These are phyloP conservation scores for Patiria pectinifera DNA, from an alignment of 53 echinoderm and acorn worm genomes.

Conservation along the genomic window DNA sequence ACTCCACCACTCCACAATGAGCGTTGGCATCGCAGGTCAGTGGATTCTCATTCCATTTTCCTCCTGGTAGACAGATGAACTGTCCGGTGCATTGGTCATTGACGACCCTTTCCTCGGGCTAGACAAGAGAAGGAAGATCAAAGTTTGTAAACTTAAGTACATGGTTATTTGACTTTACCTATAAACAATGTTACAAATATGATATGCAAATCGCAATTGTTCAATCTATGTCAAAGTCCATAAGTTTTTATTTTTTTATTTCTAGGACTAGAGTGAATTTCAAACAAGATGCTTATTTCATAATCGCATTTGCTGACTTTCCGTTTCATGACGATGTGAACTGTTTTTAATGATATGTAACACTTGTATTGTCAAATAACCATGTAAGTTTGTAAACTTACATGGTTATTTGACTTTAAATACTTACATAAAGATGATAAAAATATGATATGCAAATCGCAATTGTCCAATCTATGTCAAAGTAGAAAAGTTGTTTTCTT, in stretches of 20 bases:
- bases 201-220: no score
- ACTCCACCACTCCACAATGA: constrained; percentile 31
- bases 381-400: not conserved
- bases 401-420: not conserved
- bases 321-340: no score
- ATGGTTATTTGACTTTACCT: not conserved
- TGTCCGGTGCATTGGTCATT: constrained; percentile 34
- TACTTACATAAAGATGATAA: not conserved
- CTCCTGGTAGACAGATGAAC: constrained; percentile 41
- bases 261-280: no score
- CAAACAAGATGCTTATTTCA: no score
- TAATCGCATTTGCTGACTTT: no score
- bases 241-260: no score
- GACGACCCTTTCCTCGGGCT: constrained; percentile 36
- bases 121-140: not conserved
- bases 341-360: no score
- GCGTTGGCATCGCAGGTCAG: constrained; percentile 41
- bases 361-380: no score
- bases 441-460: not conserved
- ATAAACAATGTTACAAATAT: not conserved
- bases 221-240: no score
- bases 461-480: no score
- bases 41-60: not conserved
- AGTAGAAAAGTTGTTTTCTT: no score
- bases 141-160: not conserved